Evolutionary conservation across 2,797 vertebrate genomes (phyloP), one percentile per base, ranked within the genome.

Genomic region (Paratrypauchen microcephalus): DNA sequence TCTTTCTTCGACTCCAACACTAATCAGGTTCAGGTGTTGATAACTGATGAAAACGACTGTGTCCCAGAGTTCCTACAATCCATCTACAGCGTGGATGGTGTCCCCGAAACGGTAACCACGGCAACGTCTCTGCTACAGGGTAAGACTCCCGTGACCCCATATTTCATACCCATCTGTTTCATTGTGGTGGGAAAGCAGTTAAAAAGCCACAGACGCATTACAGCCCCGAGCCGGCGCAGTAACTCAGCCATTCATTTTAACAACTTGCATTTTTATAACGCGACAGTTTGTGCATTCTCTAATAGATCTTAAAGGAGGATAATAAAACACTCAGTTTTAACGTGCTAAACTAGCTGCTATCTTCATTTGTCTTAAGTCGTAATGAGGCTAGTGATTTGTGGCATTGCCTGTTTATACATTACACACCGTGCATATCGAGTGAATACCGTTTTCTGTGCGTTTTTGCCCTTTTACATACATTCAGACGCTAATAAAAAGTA

Each of bases 81-180:
- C 13, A 95, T 96, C 91, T 96, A 94, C 86, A 95, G 91, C 86
- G 95, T 95, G 87, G 92, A 95, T 15, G 91, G 85, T 74, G 92
- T 96, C 83, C 94, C 93, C 58, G 95, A 96, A 91, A 95, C 93
- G 5, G 95, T 97, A 91, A 89, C 94, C 87, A 94, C 93, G 77
- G 94, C 95, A 91, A 96, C 96, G 19, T 95, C 92, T 2, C 91
- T 96, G 77, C 90, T 96, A 73, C 95, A 96, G 92, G 96, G 96
- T 95, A 86, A 89, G 89, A 72, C 47, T 83, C 70, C 28, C 70
- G 30, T 81, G 66, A 90, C 82, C 79, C 74, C 65, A 30, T 68
- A 74, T 78, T 85, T 83, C 61, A 68, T 60, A 64, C 82, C 78
- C 81, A 83, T 83, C 81, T 84, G 82, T 80, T 87, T 80, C 70